These are phyloP conservation scores for Gallinago stenura DNA, from an alignment of 2,797 vertebrate species.

Conservation along the genomic window DNA sequence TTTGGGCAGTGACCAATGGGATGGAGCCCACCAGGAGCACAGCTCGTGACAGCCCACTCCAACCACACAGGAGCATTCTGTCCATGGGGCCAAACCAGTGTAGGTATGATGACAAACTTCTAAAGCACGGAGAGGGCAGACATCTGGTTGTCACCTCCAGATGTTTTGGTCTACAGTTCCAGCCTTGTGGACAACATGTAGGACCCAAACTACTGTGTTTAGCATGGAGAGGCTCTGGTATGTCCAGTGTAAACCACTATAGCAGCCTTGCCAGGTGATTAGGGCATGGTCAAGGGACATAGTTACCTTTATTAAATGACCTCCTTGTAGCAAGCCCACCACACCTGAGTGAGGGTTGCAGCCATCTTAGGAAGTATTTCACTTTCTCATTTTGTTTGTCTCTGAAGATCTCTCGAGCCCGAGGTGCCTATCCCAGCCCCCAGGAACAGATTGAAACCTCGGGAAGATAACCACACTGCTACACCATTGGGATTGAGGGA, in stretches of 20 bases:
- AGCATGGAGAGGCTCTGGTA: not conserved
- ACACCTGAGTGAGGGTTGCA: not conserved
- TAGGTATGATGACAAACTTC: not conserved
- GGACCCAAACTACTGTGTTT: rapidly evolving
- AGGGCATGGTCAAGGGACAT: rapidly evolving
- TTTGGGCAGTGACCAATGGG: rapidly evolving
- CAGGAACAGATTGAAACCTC: not conserved
- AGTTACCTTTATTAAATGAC: not conserved
- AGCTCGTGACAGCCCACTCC: not conserved
- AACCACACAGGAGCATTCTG: not conserved
- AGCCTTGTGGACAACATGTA: not conserved
- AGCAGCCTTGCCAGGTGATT: not conserved
- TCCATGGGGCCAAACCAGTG: not conserved
- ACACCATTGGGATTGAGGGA: not conserved
- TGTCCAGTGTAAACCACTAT: too few species aligned
- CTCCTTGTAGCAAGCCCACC: rapidly evolving
- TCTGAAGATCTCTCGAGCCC: not conserved
- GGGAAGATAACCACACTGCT: not conserved
- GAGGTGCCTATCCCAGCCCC: not conserved
- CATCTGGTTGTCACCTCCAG: not conserved
- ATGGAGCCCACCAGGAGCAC: not conserved
- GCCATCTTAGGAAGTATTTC: not conserved
- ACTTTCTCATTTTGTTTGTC: not conserved
- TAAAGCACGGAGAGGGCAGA: not conserved
- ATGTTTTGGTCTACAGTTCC: not conserved